Evolutionary conservation across 2,797 vertebrate species (phyloP).

Genomic region (Dermochelys coriacea): DNA sequence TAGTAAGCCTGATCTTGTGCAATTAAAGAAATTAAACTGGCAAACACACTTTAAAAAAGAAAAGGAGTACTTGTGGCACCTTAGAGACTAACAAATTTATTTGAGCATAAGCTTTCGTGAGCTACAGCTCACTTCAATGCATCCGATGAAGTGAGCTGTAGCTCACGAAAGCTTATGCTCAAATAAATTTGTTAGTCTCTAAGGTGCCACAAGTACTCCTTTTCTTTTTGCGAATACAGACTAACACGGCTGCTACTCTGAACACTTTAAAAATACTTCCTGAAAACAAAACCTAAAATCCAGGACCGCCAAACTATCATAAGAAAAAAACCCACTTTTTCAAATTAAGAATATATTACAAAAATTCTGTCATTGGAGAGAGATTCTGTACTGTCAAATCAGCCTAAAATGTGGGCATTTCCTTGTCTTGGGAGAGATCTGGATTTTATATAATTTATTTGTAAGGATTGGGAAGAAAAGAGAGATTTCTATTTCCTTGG

Average conservation of each 20-base stretch:
- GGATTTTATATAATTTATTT: neutral
- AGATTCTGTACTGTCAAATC: neutral
- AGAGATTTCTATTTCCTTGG: neutral
- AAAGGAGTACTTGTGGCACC: too few relatives aligned
- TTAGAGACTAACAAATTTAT: too few relatives aligned
- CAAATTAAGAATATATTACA: neutral
- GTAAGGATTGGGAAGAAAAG: neutral
- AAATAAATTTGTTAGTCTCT: too few relatives aligned
- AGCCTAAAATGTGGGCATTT: neutral
- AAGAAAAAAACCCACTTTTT: neutral
- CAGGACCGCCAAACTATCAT: neutral
- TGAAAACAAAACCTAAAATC: neutral
- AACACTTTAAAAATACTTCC: too few relatives aligned
- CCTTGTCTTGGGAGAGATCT: neutral
- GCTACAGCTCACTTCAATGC: too few relatives aligned
- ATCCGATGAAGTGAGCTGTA: too few relatives aligned
- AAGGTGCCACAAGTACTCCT: too few relatives aligned
- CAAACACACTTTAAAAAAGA: accelerated
- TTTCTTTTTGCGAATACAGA: too few relatives aligned
- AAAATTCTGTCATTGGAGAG: neutral
- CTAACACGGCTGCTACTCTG: too few relatives aligned
- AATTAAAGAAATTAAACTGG: neutral
- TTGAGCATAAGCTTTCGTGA: too few relatives aligned
- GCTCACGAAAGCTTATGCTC: too few relatives aligned
- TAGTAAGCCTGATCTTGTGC: neutral